These are phyloP conservation scores for Tromatobia lineatoria DNA, from an alignment of 2,888 invertebrate species.

Conservation along the genomic window DNA sequence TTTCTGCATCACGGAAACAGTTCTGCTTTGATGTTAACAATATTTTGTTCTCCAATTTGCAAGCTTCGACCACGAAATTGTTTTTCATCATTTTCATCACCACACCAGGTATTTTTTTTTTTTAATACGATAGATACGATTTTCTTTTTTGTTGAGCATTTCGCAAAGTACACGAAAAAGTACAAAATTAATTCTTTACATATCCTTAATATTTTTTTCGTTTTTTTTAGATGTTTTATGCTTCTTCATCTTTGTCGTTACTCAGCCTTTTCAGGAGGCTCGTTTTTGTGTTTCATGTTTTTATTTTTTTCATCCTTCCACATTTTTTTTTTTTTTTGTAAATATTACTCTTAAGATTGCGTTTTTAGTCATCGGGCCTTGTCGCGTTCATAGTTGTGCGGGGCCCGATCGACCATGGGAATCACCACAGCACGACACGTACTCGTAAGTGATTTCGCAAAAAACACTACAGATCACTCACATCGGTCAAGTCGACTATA, in stretches of 20 bases:
- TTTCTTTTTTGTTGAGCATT: slow-evolving; percentile 82
- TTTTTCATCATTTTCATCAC: slow-evolving; percentile 37
- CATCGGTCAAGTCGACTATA: slow-evolving; percentile 63
- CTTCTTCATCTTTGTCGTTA: slow-evolving; percentile 36
- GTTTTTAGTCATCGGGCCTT: slow-evolving; percentile 64
- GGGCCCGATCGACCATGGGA: slow-evolving; percentile 54
- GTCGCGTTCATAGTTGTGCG: slow-evolving; percentile 43
- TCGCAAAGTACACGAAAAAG: slow-evolving; percentile 84
- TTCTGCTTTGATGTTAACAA: slow-evolving; percentile 44
- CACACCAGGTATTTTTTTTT: slow-evolving; percentile 58
- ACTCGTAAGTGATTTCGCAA: slow-evolving; percentile 59
- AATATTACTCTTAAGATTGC: slow-evolving; percentile 75
- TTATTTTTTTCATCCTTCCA: slow-evolving; percentile 43
- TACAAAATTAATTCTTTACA: slow-evolving; percentile 83
- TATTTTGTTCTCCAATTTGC: slow-evolving; percentile 59
- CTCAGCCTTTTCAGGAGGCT: slow-evolving; percentile 39
- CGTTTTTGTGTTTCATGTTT: slow-evolving; percentile 36
- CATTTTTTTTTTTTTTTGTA: slow-evolving; percentile 58
- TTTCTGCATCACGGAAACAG: slow-evolving; percentile 53
- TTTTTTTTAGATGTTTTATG: slow-evolving; percentile 67
- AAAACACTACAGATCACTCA: slow-evolving; percentile 69
- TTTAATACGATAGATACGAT: slow-evolving; percentile 79
- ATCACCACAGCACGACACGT: slow-evolving; percentile 56
- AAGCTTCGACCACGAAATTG: slow-evolving; percentile 67
- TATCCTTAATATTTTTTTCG: slow-evolving; percentile 72